These are phyloP conservation scores for Procavia capensis DNA, from an alignment of 2,113 vertebrate genomes.

Conservation along the genomic window DNA sequence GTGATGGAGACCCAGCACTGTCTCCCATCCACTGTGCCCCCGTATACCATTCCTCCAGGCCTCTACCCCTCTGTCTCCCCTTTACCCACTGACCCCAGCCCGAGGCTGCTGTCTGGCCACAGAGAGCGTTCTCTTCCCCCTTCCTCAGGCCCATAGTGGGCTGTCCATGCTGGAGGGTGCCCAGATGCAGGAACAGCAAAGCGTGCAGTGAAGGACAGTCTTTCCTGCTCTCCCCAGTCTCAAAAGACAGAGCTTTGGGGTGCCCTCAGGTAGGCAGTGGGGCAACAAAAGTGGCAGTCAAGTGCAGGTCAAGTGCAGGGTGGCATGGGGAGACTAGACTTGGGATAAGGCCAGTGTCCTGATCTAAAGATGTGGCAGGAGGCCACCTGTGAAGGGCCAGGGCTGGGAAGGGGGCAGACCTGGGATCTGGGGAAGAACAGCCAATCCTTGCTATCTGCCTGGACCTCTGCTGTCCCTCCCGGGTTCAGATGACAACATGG, in stretches of 20 bases:
- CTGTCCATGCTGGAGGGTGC: background rate
- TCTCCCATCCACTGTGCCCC: background rate
- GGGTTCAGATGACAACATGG: background rate
- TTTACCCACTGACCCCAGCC: too few relatives aligned
- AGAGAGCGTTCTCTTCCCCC: background rate
- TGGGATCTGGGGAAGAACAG: background rate
- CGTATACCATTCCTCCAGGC: background rate
- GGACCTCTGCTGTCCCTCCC: background rate
- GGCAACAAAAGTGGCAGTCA: background rate
- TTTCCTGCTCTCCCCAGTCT: background rate
- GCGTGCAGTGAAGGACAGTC: too few relatives aligned
- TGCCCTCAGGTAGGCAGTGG: accelerated
- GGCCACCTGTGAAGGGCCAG: background rate
- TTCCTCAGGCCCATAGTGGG: background rate
- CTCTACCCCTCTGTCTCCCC: background rate
- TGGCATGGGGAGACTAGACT: too few relatives aligned
- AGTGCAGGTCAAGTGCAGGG: too few relatives aligned
- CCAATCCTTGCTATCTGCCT: too few relatives aligned
- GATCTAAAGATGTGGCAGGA: background rate
- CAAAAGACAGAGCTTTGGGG: background rate
- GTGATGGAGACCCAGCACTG: background rate
- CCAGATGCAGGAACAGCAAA: background rate
- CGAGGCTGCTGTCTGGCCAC: background rate
- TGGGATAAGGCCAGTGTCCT: background rate
- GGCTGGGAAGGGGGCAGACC: background rate